Conservation (phyloP, 2,888 invertebrate species). For the Sarcophaga subvicina region DNA sequence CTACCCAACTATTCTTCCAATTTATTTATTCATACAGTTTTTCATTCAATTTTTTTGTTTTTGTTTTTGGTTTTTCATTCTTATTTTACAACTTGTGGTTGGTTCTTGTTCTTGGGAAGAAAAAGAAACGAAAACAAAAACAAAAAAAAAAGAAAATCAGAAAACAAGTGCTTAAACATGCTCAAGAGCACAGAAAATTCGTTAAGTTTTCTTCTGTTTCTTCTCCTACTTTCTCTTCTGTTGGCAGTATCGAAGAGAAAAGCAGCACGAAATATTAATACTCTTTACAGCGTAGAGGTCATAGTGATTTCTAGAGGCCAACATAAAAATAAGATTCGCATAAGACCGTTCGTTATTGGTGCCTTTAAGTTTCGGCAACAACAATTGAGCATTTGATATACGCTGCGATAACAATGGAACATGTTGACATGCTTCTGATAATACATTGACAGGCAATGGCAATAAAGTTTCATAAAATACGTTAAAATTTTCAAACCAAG, state of each 20-base stretch:
- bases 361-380: slow-evolving; percentile 9
- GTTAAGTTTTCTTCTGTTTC: slow-evolving; percentile 16
- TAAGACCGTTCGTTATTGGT: neutral
- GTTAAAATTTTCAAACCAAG: neutral
- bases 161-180: slow-evolving; percentile 61
- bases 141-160: neutral
- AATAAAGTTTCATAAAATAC: slow-evolving; percentile 47
- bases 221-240: neutral
- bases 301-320: slow-evolving; percentile 54
- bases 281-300: slow-evolving; percentile 54
- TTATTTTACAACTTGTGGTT: slow-evolving; percentile 51
- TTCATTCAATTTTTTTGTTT: slow-evolving; percentile 1
- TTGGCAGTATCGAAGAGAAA: slow-evolving; percentile 17
- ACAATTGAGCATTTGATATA: neutral
- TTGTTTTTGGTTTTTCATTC: slow-evolving; percentile 13
- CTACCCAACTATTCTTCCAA: neutral
- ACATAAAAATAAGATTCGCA: neutral
- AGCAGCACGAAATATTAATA: slow-evolving; percentile 46
- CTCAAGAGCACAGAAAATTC: slow-evolving; percentile 58
- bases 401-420: neutral
- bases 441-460: slow-evolving; percentile 45
- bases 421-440: slow-evolving; percentile 66
- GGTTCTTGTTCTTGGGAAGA: neutral
- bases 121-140: slow-evolving; percentile 22
- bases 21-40: too few relatives aligned